Percentiles rank a stretch among this genome's conserved stretches.
Conservation (phyloP, 2,113 vertebrate species). For the Dicaeum eximium region DNA sequence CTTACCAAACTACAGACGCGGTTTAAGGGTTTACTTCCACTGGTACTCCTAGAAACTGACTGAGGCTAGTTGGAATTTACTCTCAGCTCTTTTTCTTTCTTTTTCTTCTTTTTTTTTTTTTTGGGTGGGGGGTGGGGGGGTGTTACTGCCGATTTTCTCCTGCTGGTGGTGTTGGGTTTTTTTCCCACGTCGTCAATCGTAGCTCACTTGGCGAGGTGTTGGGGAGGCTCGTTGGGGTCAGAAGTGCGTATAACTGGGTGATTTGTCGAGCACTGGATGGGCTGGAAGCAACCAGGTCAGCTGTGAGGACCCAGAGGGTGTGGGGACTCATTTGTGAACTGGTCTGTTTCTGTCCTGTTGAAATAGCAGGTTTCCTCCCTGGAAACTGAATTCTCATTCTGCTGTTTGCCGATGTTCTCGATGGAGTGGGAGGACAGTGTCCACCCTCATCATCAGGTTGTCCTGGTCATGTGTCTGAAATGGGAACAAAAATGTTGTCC, state of each 20-base stretch:
- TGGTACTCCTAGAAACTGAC: conserved; percentile 78
- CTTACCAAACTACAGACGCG: conserved; percentile 89
- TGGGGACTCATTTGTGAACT: neutral
- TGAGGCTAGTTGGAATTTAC: conserved; percentile 72
- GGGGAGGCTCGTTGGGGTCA: neutral
- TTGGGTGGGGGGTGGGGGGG: neutral
- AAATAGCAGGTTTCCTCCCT: neutral
- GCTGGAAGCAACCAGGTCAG: neutral
- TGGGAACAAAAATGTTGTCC: neutral
- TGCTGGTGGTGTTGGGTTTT: neutral
- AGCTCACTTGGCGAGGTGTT: conserved; percentile 22
- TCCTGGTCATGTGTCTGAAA: neutral
- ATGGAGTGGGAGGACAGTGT: neutral
- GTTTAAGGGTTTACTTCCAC: conserved; percentile 83
- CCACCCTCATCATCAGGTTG: neutral
- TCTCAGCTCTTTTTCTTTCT: conserved; percentile 48
- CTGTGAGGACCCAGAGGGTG: neutral
- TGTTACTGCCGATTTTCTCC: conserved; percentile 21
- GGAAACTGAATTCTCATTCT: conserved; percentile 19
- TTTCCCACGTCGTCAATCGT: neutral
- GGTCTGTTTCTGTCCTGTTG: neutral
- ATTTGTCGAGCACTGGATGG: neutral
- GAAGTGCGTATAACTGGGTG: neutral
- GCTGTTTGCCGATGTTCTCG: neutral
- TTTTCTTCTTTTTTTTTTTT: neutral